These are phyloP conservation scores for Phaedon cochleariae DNA, from an alignment of 2,888 invertebrate genomes.

Conservation along the genomic window DNA sequence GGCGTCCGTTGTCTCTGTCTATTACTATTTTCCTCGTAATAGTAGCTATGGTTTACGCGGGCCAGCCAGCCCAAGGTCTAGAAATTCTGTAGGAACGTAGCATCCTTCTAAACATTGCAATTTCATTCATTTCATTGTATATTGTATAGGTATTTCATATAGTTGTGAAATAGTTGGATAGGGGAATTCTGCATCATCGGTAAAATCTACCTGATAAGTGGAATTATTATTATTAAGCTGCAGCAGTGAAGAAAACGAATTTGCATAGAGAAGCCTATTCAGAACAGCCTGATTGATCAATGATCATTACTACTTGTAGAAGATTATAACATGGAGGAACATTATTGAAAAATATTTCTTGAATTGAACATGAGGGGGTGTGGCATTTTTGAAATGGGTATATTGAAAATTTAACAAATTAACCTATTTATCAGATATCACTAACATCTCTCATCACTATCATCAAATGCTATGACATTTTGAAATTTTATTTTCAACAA, in stretches of 20 bases:
- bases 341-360: neutral
- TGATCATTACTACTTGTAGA: neutral
- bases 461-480: no score
- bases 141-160: neutral
- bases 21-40: conserved; percentile 1
- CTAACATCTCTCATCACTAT: no score
- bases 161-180: neutral
- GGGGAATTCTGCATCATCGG: neutral
- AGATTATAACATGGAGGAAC: no score
- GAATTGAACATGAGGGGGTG: neutral
- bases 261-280: no score
- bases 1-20: conserved; percentile 55
- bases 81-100: neutral
- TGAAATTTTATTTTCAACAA: no score
- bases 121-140: neutral
- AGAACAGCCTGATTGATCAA: neutral
- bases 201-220: no score
- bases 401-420: neutral
- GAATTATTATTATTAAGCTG: no score
- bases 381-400: neutral
- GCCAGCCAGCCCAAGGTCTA: conserved; percentile 46
- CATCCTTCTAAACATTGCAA: neutral
- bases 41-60: conserved; percentile 8
- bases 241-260: no score
- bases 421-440: no score